Evolutionary conservation across 2,797 vertebrate genomes (phyloP), one percentile per base, ranked within the genome.

Genomic region (Pangasius djambal): DNA sequence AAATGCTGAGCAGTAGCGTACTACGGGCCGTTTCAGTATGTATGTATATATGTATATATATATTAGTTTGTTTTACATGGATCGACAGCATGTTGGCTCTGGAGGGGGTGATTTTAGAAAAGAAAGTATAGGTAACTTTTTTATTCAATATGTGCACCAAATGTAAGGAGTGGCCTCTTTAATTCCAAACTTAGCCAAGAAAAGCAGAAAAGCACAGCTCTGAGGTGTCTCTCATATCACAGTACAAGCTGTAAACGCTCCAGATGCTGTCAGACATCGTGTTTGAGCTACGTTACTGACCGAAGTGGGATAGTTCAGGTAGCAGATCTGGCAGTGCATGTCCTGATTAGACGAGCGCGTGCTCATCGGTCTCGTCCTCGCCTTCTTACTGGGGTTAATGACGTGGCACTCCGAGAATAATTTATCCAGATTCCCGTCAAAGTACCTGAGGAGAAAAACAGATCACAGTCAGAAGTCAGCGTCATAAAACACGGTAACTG

Each of bases 401-500:
- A 99, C 99, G 44, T 99, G 99, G 97, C 99, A 99, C 95, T 99
- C 99, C 2, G 99, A 98, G 95, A 99, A 99, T 93, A 99, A 97
- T 94, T 99, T 99, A 96, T 99, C 99, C 96, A 99, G 95, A 94
- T 99, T 99, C 90, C 99, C 99, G 93, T 99, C 98, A 69, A 99
- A 99, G 96, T 99, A 99, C 96, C 99, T 99, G 95, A 44, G 44
- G 7, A 65, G 75, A 48, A 84, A 63, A 61, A 82, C 4, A 61
- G 22, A 81, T 6, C 16, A 20, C 18, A 55, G 0, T 28, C 22
- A 4, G 1, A 37, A 15, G 25, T n/a, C 48, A 67, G 65, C 37
- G 75, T 16, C 13, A 55, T 16, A 44, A 67, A 67, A 70, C 65
- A 18, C 15, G 52, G 7, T 44, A 7, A 44, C 6, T 44, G 44